Evolutionary conservation across 2,888 invertebrate species (phyloP), one percentile per base, ranked within the genome.

Genomic region (Chouioia cunea): DNA sequence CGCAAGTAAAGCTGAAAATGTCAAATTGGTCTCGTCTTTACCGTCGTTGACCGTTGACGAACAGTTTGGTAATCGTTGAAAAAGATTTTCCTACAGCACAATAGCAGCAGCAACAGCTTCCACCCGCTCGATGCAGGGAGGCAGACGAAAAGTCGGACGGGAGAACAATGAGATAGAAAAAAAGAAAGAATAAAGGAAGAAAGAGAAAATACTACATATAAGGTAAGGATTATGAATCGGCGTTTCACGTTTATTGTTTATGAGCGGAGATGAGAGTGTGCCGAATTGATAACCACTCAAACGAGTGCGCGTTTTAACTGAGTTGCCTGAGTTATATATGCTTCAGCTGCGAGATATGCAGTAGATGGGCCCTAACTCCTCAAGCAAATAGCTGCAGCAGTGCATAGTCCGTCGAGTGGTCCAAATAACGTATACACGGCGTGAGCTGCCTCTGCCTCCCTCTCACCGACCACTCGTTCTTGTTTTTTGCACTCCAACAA

Each of bases 231-330:
- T 67, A 82, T 83, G 83, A 82, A 81, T 81, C 82, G 82, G 81
- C 82, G 82, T 83, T 83, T 83, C 83, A 79, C 83, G 80, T 82
- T 80, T 81, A 82, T 83, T 83, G 83, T 81, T 78, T 78, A 77
- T 78, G 36, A 36, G 20, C n/a, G 46, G 73, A 78, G 78, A 77
- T 75, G 79, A 80, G 82, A 82, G 80, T 80, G 79, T 78, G 79
- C 79, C 79, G 82, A 82, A 82, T 83, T 83, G 83, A 82, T 81
- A 82, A 81, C 80, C 82, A 82, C 83, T 83, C 80, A 72, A 80
- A 75, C 76, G 78, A 77, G 77, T 79, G 78, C 73, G 76, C 56
- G 67, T 62, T 58, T 23, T 43, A 23, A 16, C n/a, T 63, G 8
- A 20, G 15, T 71, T 67, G 62, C 18, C 43, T 44, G 50, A 6